Percentiles rank a stretch among this genome's conserved stretches.
These are phyloP conservation scores for Epinephelus awoara DNA, from an alignment of 2,797 vertebrate species.

Conservation along the genomic window DNA sequence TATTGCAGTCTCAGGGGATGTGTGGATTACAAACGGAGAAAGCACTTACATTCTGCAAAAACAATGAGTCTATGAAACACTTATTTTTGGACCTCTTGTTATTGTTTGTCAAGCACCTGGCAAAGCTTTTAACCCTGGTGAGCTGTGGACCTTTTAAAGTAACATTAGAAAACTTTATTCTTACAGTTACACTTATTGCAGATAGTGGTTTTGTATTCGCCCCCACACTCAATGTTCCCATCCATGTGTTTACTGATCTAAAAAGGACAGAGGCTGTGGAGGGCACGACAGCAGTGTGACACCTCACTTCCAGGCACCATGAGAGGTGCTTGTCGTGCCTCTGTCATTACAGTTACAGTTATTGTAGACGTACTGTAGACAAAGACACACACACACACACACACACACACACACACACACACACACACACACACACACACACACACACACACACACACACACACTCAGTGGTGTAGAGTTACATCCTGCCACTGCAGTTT, in stretches of 20 bases:
- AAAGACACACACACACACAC: slow-evolving; percentile 30
- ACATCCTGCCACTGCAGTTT: slow-evolving; percentile 79
- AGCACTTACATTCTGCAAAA: no score
- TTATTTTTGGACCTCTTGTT: not conserved
- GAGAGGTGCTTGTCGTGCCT: slow-evolving; percentile 57
- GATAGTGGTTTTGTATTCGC: slow-evolving; percentile 6
- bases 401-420: slow-evolving; percentile 38
- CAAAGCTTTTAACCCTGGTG: not conserved
- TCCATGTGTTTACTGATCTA: not conserved
- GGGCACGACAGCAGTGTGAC: slow-evolving; percentile 53
- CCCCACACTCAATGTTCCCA: slow-evolving; percentile 5
- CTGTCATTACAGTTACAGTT: slow-evolving; percentile 63
- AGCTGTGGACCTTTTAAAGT: not conserved
- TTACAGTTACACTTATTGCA: not conserved
- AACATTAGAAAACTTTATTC: not conserved
- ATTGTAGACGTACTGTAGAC: slow-evolving; percentile 49
- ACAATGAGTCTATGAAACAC: not conserved
- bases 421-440: slow-evolving; percentile 27
- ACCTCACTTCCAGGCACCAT: slow-evolving; percentile 61
- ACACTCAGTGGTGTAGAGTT: slow-evolving; percentile 73
- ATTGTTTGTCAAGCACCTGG: not conserved
- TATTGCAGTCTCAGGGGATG: not conserved
- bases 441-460: slow-evolving; percentile 35
- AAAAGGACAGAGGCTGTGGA: slow-evolving; percentile 38
- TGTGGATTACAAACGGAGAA: not conserved